Evolutionary conservation across 2,113 vertebrate species (phyloP), one percentile per base, ranked within the genome.

Genomic region (Tautogolabrus adspersus): DNA sequence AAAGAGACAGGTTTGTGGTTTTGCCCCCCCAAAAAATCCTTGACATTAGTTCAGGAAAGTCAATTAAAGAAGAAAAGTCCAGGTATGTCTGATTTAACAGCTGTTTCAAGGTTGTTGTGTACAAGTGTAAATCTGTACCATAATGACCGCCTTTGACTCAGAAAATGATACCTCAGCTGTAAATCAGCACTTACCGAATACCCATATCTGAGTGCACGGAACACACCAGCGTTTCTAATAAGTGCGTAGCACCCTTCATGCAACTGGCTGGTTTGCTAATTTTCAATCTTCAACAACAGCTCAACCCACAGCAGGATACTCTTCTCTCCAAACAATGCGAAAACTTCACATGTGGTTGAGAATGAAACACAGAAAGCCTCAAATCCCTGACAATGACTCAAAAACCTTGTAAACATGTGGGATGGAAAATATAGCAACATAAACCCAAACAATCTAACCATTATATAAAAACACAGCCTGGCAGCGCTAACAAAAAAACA

Each of bases 401-500:
- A 23, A 56, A 66, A 51, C 6, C 0, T 37, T 63, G 74, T 88
- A 89, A 92, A 92, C 88, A 89, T 69, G 44, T 10, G 2, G 18
- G 61, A 26, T 76, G 82, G 85, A 92, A 89, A 90, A 83, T 84
- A 84, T 68, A 80, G 60, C 63, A 85, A 75, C 30, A 34, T 79
- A 79, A 93, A 87, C 52, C 52, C 21, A 63, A 49, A 74, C 56
- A 66, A 63, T 58, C 52, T 72, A 73, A 90, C 72, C 37, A 72
- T 87, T 75, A 79, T 7, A 78, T 58, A 67, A 69, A 85, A 81
- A 84, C 77, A 77, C 73, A 81, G 51, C 79, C 69, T 69, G 71
- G 57, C 72, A 68, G 84, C 38, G 13, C 69, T 92, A 91, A 93
- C 76, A 87, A 77, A 82, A n/a, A 90, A 94, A 92, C 91, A 94